Evolutionary conservation across 2,797 vertebrate genomes (phyloP).

Genomic region (Propithecus perrieri): DNA sequence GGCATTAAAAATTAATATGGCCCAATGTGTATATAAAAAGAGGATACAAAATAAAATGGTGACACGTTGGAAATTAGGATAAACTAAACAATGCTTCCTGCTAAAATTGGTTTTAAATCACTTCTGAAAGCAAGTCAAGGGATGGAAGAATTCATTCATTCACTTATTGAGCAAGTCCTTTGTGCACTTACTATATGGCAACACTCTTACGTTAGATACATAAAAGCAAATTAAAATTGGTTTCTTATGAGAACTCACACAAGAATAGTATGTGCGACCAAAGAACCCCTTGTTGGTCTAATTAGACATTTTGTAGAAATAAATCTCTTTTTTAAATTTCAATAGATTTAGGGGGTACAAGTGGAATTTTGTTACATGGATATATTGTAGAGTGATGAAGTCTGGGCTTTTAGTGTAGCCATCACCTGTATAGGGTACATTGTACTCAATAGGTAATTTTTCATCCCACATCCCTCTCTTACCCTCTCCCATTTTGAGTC

Average conservation of each 20-base stretch:
- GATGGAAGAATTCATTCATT: not conserved
- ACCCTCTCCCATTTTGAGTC: not conserved
- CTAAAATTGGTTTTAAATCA: not conserved
- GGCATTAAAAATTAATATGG: not conserved
- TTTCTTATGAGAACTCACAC: not conserved
- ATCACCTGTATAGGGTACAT: not conserved
- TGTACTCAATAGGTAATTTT: not conserved
- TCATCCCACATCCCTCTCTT: not conserved
- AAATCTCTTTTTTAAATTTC: not conserved
- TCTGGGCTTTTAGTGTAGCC: not conserved
- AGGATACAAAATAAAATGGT: not conserved
- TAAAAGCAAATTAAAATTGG: not conserved
- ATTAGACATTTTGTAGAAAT: not conserved
- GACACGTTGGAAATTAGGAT: not conserved
- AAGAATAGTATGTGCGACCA: not conserved
- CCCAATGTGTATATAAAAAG: not conserved
- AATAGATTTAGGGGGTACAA: not conserved
- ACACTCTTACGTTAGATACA: not conserved
- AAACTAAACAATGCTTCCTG: not conserved
- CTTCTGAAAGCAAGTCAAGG: not conserved
- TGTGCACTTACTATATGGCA: not conserved
- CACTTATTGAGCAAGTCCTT: not conserved
- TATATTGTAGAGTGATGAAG: not conserved
- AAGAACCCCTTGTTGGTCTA: not conserved
- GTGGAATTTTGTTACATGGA: not conserved